phyloP scores from a whole-genome alignment of 2,888 invertebrate genomes.

The Pantelozetes paolii region DNA sequence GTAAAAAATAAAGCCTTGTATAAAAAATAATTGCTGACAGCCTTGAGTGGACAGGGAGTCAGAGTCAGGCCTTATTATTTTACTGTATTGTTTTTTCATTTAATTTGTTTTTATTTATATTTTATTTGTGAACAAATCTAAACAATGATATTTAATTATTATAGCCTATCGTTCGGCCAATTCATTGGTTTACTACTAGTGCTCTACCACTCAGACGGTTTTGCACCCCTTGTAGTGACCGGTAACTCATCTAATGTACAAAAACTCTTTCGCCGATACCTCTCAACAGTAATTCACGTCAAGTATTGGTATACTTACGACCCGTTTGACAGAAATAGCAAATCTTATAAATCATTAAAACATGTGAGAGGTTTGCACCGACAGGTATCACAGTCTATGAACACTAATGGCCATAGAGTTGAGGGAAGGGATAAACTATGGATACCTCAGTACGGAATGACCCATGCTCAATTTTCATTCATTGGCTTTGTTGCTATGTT shows the following conservation, averaged over 20 bases:
- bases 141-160: too few species aligned
- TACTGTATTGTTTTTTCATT: too few species aligned
- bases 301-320: slow-evolving; percentile 72
- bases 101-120: too few species aligned
- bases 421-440: slow-evolving; percentile 52
- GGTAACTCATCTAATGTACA: slow-evolving; percentile 63
- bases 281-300: slow-evolving; percentile 71
- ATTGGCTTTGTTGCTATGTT: slow-evolving; percentile 67
- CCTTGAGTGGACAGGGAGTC: too few species aligned
- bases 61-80: too few species aligned
- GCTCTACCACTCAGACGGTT: slow-evolving; percentile 38
- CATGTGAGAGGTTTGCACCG: slow-evolving; percentile 57
- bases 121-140: too few species aligned
- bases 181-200: slow-evolving; percentile 41
- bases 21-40: too few species aligned
- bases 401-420: slow-evolving; percentile 19
- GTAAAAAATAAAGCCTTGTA: too few species aligned
- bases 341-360: slow-evolving; percentile 38
- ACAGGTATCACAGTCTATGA: slow-evolving; percentile 51
- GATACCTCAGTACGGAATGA: slow-evolving; percentile 76
- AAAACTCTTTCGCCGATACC: slow-evolving; percentile 69
- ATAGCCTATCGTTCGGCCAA: slow-evolving; percentile 47
- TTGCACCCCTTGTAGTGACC: slow-evolving; percentile 64
- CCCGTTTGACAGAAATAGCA: slow-evolving; percentile 39
- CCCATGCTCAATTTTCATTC: slow-evolving; percentile 79